A percentile compares a stretch with the other conserved stretches of the same genome.
Conservation (phyloP, 2,888 invertebrate species). For the Stegana nigrithorax region DNA sequence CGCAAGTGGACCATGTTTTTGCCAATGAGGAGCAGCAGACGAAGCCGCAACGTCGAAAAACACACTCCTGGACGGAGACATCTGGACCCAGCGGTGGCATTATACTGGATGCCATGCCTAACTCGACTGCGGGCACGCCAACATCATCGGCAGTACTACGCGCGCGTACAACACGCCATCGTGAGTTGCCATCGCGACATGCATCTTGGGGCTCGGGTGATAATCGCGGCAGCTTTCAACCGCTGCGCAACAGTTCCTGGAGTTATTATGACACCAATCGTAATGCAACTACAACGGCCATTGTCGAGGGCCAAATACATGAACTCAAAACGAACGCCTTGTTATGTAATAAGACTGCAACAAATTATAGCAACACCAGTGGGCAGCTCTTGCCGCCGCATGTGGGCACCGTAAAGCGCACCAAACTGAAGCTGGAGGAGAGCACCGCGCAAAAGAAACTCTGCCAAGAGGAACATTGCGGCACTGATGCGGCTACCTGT, state of each 20-base stretch:
- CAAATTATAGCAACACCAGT: conserved; percentile 28
- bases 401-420: conserved; percentile 76
- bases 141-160: conserved; percentile 33
- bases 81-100: conserved; percentile 55
- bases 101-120: conserved; percentile 42
- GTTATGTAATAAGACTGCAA: conserved; percentile 48
- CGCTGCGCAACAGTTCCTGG: conserved; percentile 79
- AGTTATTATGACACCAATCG: conserved; percentile 75
- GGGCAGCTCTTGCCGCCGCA: conserved; percentile 37
- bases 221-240: conserved; percentile 72
- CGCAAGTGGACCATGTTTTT: conserved; percentile 78
- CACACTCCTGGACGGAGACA: conserved; percentile 65
- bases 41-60: conserved; percentile 60
- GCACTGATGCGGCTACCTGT: too few relatives aligned
- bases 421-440: conserved; percentile 78
- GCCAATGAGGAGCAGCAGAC: conserved; percentile 73
- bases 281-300: conserved; percentile 59
- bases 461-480: conserved; percentile 62
- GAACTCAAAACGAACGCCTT: conserved; percentile 51
- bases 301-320: conserved; percentile 66
- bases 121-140: conserved; percentile 20
- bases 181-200: conserved; percentile 78
- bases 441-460: conserved; percentile 61
- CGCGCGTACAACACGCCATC: conserved; percentile 69
- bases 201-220: conserved; percentile 88